Evolutionary conservation across 2,888 invertebrate genomes (phyloP).

Genomic region (Lordiphosa fenestrarum): DNA sequence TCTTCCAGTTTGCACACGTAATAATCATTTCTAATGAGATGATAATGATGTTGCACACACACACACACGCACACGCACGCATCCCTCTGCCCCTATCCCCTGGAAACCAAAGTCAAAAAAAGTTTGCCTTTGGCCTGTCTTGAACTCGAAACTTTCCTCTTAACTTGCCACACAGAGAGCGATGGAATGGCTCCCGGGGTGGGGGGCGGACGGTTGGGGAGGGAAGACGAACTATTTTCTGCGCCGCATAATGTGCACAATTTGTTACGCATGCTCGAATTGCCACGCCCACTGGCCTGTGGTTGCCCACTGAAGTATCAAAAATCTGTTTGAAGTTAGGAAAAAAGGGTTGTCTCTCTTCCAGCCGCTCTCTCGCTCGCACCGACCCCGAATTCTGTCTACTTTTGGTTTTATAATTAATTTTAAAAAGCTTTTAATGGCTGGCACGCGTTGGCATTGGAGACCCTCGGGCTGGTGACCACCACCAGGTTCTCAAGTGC

Average conservation of each 20-base stretch:
- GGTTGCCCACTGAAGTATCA: conserved; percentile 62
- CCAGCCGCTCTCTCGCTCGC: conserved; percentile 30
- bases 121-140: conserved; percentile 17
- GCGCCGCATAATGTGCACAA: conserved; percentile 68
- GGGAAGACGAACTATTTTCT: conserved; percentile 52
- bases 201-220: not conserved
- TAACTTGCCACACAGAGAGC: conserved; percentile 7
- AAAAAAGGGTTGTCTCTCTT: conserved; percentile 56
- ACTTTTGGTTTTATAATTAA: conserved; percentile 71
- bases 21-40: conserved; percentile 30
- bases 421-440: conserved; percentile 71
- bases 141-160: conserved; percentile 33
- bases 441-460: conserved; percentile 22
- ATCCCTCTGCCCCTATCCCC: not conserved
- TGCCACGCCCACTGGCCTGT: conserved; percentile 28
- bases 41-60: conserved; percentile 31
- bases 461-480: conserved; percentile 30
- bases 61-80: conserved; percentile 5
- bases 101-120: conserved; percentile 32
- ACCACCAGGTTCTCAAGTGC: conserved; percentile 23
- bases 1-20: not conserved
- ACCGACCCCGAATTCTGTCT: conserved; percentile 45
- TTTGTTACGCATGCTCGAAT: conserved; percentile 57
- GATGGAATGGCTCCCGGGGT: not conserved
- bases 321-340: conserved; percentile 69